These are phyloP conservation scores for Brachyhypopomus occidentalis DNA, from an alignment of 2,113 vertebrate species.

Conservation along the genomic window DNA sequence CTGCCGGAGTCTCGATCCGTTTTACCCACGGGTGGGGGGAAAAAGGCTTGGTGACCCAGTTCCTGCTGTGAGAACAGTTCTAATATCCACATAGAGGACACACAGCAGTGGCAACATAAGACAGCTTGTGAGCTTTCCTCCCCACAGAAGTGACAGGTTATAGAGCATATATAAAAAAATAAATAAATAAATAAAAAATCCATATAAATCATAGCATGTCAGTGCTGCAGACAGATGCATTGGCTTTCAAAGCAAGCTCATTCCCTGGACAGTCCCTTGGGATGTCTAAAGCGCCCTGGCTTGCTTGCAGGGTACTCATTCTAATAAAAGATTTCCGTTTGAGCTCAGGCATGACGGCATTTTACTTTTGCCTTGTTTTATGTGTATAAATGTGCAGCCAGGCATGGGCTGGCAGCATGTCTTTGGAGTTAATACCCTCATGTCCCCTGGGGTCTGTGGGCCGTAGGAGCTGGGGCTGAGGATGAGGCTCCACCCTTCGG, in stretches of 20 bases:
- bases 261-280: constrained; percentile 3
- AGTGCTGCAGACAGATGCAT: not conserved
- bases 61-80: not conserved
- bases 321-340: constrained; percentile 4
- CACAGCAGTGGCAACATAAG: not conserved
- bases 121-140: not conserved
- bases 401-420: constrained; percentile 6
- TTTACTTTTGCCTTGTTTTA: constrained; percentile 28
- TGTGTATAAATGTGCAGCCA: constrained; percentile 24
- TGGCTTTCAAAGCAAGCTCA: not conserved
- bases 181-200: no score
- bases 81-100: not conserved
- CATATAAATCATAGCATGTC: not conserved
- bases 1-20: constrained; percentile 19
- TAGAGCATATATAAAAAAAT: not conserved
- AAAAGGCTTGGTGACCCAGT: constrained; percentile 6
- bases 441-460: constrained; percentile 15
- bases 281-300: not conserved
- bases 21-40: not conserved
- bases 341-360: constrained; percentile 9
- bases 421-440: constrained; percentile 44
- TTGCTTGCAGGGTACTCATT: constrained; percentile 20
- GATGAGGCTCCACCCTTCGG: not conserved
- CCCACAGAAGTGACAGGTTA: not conserved
- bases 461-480: constrained; percentile 15